Base-by-base conservation (phyloP, 2,797 vertebrate genomes). In the Anas bahamensis region DNA sequence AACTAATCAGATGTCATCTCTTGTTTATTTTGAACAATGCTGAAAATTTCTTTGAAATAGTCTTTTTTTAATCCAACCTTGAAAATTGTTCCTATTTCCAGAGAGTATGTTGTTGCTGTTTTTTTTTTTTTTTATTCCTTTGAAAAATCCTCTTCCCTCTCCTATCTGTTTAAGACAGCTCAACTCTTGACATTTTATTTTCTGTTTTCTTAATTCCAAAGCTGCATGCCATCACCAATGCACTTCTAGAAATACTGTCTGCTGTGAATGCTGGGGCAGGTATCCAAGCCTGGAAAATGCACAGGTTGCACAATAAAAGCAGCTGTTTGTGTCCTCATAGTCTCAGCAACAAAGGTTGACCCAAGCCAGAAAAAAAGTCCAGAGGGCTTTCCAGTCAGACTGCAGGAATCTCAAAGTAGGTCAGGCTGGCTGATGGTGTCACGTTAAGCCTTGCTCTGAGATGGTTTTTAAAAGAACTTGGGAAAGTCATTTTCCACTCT, bases 321-420 rank as follows among this genome's bases (percentile, higher is more conserved):
- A 85, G n/a, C 64, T 86, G 71, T 78, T 60, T 59, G 53, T 19
- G 17, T 66, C 33, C 44, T 83, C 31, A 9, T 42, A 57, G 53
- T 79, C 52, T 89, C 83, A 74, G 72, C 42, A 88, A 71, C 37
- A 89, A 81, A 86, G 56, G 64, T 31, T 89, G 70, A 61, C 53
- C 65, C 31, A 46, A 94, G 70, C 87, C n/a, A 76, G 39, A 41
- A 63, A 44, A 83, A 75, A 57, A 83, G 26, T 88, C 83, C 74
- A 86, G 69, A 89, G 80, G 71, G 66, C 44, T 87, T 94, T 88
- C 75, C 64, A 81, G 56, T 68, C 88, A 56, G 61, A 65, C 52
- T 42, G n/a, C 12, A 73, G 64, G 57, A 71, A 87, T 63, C 93
- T 65, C 88, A 73, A 92, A 96, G 94, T 84, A 93, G 96, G 93